These are phyloP conservation scores for Microcebus ravelobensis DNA, from an alignment of 2,113 vertebrate genomes.

Conservation along the genomic window DNA sequence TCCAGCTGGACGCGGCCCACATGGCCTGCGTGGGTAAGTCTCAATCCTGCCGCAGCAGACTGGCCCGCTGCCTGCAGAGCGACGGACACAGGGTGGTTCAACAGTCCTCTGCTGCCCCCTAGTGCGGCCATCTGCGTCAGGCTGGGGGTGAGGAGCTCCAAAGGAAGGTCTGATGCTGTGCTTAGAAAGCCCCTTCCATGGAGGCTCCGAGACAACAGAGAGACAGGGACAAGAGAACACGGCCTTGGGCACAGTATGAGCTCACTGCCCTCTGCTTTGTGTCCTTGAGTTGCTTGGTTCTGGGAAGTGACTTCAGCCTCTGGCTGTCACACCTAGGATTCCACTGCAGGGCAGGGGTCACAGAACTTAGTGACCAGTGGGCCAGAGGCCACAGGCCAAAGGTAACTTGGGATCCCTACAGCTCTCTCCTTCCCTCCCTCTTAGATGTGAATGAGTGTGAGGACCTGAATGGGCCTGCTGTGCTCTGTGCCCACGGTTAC, in stretches of 20 bases:
- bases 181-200: background rate
- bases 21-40: constrained; percentile 93
- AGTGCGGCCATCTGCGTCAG: background rate
- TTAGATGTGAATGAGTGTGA: constrained; percentile 96
- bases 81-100: background rate
- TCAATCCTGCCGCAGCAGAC: no score
- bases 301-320: background rate
- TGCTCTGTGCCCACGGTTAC: constrained; percentile 90
- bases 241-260: background rate
- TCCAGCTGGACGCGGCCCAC: constrained; percentile 89
- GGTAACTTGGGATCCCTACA: background rate
- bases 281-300: background rate
- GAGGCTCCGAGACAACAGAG: background rate
- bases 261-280: background rate
- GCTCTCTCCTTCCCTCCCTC: constrained; percentile 37
- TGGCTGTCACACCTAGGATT: background rate
- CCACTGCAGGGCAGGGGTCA: background rate
- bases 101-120: constrained; percentile 31
- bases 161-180: background rate
- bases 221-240: background rate
- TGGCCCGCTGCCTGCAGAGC: background rate
- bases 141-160: background rate
- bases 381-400: background rate
- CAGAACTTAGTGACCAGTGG: background rate
- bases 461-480: constrained; percentile 88